Evolutionary conservation across 1,140 invertebrate species (phyloP), one percentile per base, ranked within the genome.

Genomic region (Brachionus calyciflorus): DNA sequence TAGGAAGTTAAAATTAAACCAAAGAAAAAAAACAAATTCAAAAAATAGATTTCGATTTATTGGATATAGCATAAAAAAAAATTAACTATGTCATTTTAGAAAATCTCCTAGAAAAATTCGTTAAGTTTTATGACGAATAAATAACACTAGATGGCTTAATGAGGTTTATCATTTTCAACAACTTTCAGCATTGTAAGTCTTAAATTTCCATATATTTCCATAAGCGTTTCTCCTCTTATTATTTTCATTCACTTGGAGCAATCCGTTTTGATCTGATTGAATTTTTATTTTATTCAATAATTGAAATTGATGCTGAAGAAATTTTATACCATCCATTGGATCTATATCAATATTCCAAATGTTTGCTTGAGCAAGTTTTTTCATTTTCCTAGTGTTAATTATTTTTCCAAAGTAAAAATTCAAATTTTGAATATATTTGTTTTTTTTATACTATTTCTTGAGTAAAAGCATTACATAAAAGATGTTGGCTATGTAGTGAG

Each of bases 141-240:
- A n/a, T n/a, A n/a, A n/a, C n/a, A n/a, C n/a, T n/a, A n/a, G n/a
- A n/a, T n/a, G n/a, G n/a, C n/a, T n/a, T n/a, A n/a, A n/a, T n/a
- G n/a, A n/a, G n/a, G n/a, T n/a, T n/a, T n/a, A n/a, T n/a, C n/a
- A n/a, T n/a, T n/a, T n/a, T n/a, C n/a, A n/a, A n/a, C n/a, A n/a
- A n/a, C n/a, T n/a, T n/a, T n/a, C 33, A 14, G 9, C 44, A 3
- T 65, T 41, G 12, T 65, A 65, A 28, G 60, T 65, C 1, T 19
- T 65, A 65, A 65, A 65, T 10, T 44, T 65, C 60, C 60, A 65
- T 41, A 65, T 65, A 28, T 65, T 65, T 65, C 60, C 60, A 10
- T 44, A 65, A 65, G 60, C 60, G 24, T 65, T 65, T n/a, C 60
- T 65, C 14, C 60, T 17, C 44, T 65, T 65, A 24, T 2, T 44